These are phyloP conservation scores for Dendrocincla tyrannina DNA, from an alignment of 2,797 vertebrate species.

Conservation along the genomic window DNA sequence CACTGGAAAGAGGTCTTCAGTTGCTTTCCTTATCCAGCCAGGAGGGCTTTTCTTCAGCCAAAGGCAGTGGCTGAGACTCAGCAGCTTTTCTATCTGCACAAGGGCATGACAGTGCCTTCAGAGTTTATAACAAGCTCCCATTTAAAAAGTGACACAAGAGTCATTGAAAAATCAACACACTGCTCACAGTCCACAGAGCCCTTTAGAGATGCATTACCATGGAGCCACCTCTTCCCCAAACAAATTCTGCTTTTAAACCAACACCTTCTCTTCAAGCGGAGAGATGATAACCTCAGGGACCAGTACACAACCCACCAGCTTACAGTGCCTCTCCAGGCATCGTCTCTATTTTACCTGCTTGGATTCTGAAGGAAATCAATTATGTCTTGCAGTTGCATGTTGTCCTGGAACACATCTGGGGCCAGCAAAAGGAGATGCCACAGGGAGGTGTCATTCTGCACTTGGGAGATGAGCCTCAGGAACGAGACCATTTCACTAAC, in stretches of 20 bases:
- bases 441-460: conserved; percentile 74
- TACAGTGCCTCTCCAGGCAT: neutral
- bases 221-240: neutral
- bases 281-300: neutral
- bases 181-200: neutral
- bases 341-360: conserved; percentile 67
- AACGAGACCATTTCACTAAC: conserved; percentile 61
- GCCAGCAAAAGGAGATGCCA: conserved; percentile 76
- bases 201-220: neutral
- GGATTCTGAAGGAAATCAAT: conserved; percentile 60
- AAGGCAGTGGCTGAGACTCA: neutral
- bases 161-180: neutral
- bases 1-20: neutral
- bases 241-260: conserved; percentile 2
- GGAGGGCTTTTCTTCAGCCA: neutral
- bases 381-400: conserved; percentile 34
- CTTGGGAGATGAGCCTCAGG: conserved; percentile 63
- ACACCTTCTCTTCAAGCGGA: neutral
- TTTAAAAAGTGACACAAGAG: neutral
- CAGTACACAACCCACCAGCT: neutral
- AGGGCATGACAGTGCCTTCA: neutral
- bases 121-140: neutral
- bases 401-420: conserved; percentile 69
- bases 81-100: neutral
- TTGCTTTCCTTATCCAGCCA: neutral